These are phyloP conservation scores for Notospermus geniculatus DNA, from an alignment of 1,140 invertebrate genomes.

Conservation along the genomic window DNA sequence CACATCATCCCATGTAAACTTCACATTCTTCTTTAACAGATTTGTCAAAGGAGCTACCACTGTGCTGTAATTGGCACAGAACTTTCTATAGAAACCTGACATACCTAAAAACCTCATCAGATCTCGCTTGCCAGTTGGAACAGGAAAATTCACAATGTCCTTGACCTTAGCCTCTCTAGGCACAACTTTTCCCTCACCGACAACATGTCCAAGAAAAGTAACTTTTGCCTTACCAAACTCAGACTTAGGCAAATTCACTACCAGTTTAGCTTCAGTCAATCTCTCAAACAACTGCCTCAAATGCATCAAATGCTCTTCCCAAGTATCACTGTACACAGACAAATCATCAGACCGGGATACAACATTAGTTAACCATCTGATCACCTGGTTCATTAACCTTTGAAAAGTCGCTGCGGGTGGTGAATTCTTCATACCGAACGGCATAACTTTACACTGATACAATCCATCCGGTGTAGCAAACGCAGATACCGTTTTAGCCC, in stretches of 20 bases:
- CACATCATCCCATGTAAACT: not conserved
- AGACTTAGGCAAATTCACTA: not conserved
- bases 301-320: slow-evolving; percentile 2
- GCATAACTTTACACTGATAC: no score
- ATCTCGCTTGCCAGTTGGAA: not conserved
- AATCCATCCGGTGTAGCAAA: slow-evolving; percentile 11
- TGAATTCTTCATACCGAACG: no score
- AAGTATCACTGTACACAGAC: not conserved
- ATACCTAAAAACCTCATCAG: slow-evolving; percentile 4
- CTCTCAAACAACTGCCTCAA: not conserved
- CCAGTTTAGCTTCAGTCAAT: not conserved
- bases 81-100: not conserved
- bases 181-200: not conserved
- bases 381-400: no score
- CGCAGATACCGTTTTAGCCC: slow-evolving; percentile 13
- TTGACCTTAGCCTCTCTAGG: not conserved
- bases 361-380: no score
- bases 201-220: slow-evolving; percentile 2
- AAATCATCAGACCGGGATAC: no score
- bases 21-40: slow-evolving; percentile 4
- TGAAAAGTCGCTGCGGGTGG: no score
- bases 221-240: not conserved
- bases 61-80: not conserved
- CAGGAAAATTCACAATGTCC: not conserved
- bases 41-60: not conserved